Conservation (phyloP, 2,888 invertebrate genomes). For the Aspidiotus destructor region DNA sequence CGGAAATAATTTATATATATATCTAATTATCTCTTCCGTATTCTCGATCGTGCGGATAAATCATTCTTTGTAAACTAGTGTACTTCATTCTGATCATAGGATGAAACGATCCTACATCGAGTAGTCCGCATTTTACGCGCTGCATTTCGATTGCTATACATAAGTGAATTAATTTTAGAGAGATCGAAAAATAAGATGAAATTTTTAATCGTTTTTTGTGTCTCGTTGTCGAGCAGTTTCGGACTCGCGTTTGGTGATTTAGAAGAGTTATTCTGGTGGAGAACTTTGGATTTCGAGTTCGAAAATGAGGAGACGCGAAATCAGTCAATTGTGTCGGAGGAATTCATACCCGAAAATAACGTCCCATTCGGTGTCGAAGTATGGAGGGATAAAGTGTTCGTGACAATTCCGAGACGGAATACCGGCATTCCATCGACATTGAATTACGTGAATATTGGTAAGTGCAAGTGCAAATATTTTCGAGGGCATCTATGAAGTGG, state of each 20-base stretch:
- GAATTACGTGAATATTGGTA: slow-evolving; percentile 64
- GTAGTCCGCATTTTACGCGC: too few species aligned
- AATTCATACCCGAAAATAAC: slow-evolving; percentile 37
- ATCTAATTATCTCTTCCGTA: too few species aligned
- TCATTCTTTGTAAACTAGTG: too few species aligned
- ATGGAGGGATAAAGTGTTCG: slow-evolving; percentile 37
- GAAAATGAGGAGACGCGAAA: slow-evolving; percentile 27
- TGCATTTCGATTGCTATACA: too few species aligned
- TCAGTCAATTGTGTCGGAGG: slow-evolving; percentile 33
- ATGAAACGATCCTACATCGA: too few species aligned
- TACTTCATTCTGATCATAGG: too few species aligned
- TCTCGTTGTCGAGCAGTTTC: background rate
- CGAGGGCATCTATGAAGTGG: background rate
- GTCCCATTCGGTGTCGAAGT: slow-evolving; percentile 38
- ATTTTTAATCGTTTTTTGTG: too few species aligned
- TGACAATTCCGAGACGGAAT: slow-evolving; percentile 39
- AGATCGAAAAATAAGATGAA: too few species aligned
- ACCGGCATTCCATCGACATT: slow-evolving; percentile 70
- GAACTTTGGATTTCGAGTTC: slow-evolving; percentile 36
- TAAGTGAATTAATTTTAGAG: too few species aligned
- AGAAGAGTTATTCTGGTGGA: slow-evolving; percentile 37
- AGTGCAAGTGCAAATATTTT: slow-evolving; percentile 2
- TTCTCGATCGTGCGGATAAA: too few species aligned
- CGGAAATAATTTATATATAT: too few species aligned
- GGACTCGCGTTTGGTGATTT: slow-evolving; percentile 10